These are phyloP conservation scores for Jacana jacana DNA, from an alignment of 2,113 vertebrate species.

Conservation along the genomic window DNA sequence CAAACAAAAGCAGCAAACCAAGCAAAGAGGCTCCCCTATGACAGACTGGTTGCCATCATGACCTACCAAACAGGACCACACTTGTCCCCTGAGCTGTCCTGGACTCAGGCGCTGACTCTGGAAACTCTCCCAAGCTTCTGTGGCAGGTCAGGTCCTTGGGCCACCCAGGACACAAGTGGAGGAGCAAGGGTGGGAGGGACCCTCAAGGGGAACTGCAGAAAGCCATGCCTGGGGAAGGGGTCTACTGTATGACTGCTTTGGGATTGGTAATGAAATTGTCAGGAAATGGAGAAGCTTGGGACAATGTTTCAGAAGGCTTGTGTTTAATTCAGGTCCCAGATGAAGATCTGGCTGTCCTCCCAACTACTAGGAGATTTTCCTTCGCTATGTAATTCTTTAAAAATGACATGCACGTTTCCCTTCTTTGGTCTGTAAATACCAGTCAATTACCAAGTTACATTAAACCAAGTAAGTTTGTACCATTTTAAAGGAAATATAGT, in stretches of 20 bases:
- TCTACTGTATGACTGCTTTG: not conserved
- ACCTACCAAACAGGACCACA: not conserved
- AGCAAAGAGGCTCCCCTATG: not conserved
- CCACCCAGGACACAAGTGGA: not conserved
- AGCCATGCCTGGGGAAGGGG: rapidly evolving
- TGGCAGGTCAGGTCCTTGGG: not conserved
- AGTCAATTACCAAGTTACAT: not conserved
- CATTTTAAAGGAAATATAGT: not conserved
- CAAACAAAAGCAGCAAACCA: not conserved
- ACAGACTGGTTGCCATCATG: rapidly evolving
- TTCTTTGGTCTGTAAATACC: not conserved
- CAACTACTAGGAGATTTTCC: not conserved
- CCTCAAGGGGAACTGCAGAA: not conserved
- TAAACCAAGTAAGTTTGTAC: not conserved
- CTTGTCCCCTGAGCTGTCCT: rapidly evolving
- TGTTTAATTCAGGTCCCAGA: not conserved
- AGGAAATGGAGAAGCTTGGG: not conserved
- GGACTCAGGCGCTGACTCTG: rapidly evolving
- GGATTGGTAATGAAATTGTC: not conserved
- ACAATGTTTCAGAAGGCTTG: not conserved
- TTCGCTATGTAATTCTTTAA: not conserved
- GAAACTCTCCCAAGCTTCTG: not conserved
- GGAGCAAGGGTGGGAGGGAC: not conserved
- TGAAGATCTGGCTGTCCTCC: not conserved
- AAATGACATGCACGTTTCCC: not conserved